Percentiles rank a stretch among this genome's conserved stretches.
These are phyloP conservation scores for Cichlasoma orientale DNA, from an alignment of 2,797 vertebrate genomes.

Conservation along the genomic window DNA sequence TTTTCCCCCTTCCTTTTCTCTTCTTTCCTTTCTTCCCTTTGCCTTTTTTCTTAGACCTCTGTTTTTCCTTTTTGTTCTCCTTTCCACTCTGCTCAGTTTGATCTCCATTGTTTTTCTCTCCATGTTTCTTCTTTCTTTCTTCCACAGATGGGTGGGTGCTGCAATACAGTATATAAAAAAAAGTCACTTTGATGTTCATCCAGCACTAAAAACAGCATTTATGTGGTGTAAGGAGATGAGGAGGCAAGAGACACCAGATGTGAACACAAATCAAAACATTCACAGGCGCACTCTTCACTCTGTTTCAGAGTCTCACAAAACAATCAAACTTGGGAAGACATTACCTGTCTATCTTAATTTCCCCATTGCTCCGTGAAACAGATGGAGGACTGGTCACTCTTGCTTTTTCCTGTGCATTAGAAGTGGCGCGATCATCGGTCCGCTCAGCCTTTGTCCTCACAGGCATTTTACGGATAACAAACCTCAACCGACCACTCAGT, in stretches of 20 bases:
- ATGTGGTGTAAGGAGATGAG: neutral
- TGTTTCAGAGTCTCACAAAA: neutral
- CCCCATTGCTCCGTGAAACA: constrained; percentile 25
- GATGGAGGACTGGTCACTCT: constrained; percentile 15
- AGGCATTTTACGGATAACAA: constrained; percentile 77
- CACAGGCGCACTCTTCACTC: neutral
- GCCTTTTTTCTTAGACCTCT: constrained; percentile 72
- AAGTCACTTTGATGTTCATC: constrained; percentile 13
- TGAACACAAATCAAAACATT: neutral
- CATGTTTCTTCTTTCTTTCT: constrained; percentile 24
- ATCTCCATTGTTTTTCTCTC: constrained; percentile 25
- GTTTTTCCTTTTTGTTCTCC: constrained; percentile 44
- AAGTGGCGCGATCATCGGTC: neutral
- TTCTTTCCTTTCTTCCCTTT: constrained; percentile 81
- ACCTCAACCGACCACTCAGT: constrained; percentile 77
- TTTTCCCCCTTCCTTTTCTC: constrained; percentile 77
- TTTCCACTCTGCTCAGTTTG: constrained; percentile 42
- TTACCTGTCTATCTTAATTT: constrained; percentile 61
- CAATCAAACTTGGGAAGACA: neutral
- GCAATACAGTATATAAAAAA: neutral
- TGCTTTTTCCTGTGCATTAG: constrained; percentile 19
- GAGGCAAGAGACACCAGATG: constrained; percentile 2
- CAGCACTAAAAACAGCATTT: neutral
- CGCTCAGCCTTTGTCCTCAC: neutral
- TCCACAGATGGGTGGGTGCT: constrained; percentile 46